These are phyloP conservation scores for Drosophila flavopinicola DNA, from an alignment of 2,888 invertebrate species.

Conservation along the genomic window DNA sequence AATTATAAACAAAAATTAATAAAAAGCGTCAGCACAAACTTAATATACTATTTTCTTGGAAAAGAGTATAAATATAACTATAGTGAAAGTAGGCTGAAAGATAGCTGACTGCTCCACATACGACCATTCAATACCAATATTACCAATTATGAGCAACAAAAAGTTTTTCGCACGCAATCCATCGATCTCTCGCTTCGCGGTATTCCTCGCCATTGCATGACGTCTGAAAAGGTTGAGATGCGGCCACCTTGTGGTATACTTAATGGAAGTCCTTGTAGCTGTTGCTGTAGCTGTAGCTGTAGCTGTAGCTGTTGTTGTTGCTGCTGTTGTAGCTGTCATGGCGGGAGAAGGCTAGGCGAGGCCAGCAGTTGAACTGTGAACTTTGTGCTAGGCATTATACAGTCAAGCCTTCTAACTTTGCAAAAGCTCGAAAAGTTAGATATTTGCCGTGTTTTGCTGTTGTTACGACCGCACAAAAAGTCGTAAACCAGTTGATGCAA, in stretches of 20 bases:
- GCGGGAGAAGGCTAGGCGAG: constrained; percentile 2
- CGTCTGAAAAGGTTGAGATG: constrained; percentile 26
- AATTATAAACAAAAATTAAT: too few species aligned
- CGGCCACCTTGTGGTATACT: constrained; percentile 37
- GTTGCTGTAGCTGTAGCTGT: neutral
- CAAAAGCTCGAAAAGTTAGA: constrained; percentile 29
- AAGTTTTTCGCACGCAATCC: constrained; percentile 31
- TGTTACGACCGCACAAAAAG: constrained; percentile 45
- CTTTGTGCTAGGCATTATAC: constrained; percentile 9
- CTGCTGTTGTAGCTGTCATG: constrained; percentile 15
- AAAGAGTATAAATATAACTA: too few species aligned
- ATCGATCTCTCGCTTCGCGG: constrained; percentile 28
- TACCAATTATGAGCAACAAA: constrained; percentile 23
- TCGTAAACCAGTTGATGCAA: constrained; percentile 71
- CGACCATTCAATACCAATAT: constrained; percentile 7
- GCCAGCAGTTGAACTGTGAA: constrained; percentile 5
- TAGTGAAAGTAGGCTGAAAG: too few species aligned
- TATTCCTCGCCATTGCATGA: constrained; percentile 8
- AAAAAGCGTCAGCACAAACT: too few species aligned
- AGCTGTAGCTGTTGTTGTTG: neutral
- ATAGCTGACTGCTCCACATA: neutral
- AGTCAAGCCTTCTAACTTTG: constrained; percentile 11
- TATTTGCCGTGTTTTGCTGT: constrained; percentile 42
- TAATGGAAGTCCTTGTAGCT: constrained; percentile 17
- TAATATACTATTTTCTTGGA: too few species aligned